Evolutionary conservation across 2,888 invertebrate species (phyloP).

Genomic region (Nymphalis c-album): DNA sequence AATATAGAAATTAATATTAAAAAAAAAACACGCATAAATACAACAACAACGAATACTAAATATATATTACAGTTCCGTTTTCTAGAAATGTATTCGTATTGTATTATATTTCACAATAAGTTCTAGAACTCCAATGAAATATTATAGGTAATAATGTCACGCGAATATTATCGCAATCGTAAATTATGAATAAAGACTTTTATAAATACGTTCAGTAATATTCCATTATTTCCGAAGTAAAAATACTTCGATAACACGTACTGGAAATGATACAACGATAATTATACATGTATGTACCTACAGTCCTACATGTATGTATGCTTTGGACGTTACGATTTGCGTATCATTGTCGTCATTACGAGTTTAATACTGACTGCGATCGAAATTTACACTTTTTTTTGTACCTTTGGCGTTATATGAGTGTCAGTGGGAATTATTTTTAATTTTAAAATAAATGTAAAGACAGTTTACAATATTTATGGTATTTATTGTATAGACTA

Average conservation of each 20-base stretch:
- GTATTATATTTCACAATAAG: background rate
- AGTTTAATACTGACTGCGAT: background rate
- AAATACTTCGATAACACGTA: slow-evolving; percentile 6
- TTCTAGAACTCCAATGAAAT: background rate
- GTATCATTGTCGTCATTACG: slow-evolving; percentile 1
- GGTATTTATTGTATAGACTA: too few relatives aligned
- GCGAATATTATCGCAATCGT: slow-evolving; percentile 3
- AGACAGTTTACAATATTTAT: too few relatives aligned
- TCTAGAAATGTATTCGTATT: too few relatives aligned
- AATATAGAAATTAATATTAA: too few relatives aligned
- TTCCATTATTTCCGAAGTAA: slow-evolving; percentile 4
- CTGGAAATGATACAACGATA: background rate
- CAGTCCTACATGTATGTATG: background rate
- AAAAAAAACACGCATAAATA: too few relatives aligned
- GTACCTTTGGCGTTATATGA: background rate
- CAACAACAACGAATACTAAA: too few relatives aligned
- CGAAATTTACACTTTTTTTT: background rate
- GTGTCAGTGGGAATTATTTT: background rate
- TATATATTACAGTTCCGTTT: too few relatives aligned
- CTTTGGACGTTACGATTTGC: background rate
- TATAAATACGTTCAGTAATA: slow-evolving; percentile 2
- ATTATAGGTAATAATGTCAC: background rate
- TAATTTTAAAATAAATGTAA: too few relatives aligned
- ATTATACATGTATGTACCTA: background rate
- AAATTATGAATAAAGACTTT: background rate